Conservation (phyloP, 2,113 vertebrate genomes). For the Lepus europaeus region DNA sequence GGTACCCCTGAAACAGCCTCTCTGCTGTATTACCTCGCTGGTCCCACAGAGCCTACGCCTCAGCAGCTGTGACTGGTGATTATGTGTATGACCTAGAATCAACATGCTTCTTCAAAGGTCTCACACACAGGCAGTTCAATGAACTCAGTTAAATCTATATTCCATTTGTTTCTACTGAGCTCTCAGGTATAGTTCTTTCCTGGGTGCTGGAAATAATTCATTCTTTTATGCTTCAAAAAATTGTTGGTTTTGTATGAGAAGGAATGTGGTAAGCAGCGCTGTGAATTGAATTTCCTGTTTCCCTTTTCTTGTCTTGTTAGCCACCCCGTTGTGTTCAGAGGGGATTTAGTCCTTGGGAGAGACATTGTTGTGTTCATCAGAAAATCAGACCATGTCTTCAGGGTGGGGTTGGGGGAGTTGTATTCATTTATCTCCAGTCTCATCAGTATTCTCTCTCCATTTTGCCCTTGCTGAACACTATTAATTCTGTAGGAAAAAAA, state of each 20-base stretch:
- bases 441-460: slow-evolving; percentile 49
- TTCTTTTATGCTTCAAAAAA: slow-evolving; percentile 21
- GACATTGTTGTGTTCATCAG: background rate
- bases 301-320: slow-evolving; percentile 29
- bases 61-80: background rate
- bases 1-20: slow-evolving; percentile 72
- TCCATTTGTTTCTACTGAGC: background rate
- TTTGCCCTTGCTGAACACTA: slow-evolving; percentile 53
- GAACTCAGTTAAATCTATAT: background rate
- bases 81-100: background rate
- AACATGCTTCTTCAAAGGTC: background rate
- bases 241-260: background rate
- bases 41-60: background rate
- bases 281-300: background rate
- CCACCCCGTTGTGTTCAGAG: slow-evolving; percentile 16
- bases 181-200: background rate
- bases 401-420: background rate
- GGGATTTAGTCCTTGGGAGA: background rate
- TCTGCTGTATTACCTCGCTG: background rate
- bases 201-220: slow-evolving; percentile 4
- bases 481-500: slow-evolving; percentile 61
- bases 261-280: background rate
- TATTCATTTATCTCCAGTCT: slow-evolving; percentile 47
- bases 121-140: background rate
- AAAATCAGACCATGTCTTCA: slow-evolving; percentile 52